Evolutionary conservation across 2,888 invertebrate genomes (phyloP).

Genomic region (Troides oblongomaculatus): DNA sequence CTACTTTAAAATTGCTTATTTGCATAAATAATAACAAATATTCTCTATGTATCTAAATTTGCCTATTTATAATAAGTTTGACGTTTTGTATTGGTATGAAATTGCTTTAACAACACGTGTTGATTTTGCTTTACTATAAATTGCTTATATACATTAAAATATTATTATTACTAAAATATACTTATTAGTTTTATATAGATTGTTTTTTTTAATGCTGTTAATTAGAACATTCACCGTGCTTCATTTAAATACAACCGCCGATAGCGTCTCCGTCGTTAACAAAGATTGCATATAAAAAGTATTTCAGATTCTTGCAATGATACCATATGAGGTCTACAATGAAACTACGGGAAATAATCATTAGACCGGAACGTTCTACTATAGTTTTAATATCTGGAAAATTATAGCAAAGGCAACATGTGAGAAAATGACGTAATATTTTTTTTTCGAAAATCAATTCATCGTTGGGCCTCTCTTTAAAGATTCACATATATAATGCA

Average conservation of each 20-base stretch:
- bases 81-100: too few species aligned
- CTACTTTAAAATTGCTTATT: too few species aligned
- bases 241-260: constrained; percentile 2
- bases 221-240: not conserved
- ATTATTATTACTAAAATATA: too few species aligned
- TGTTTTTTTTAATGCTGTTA: too few species aligned
- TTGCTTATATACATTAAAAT: too few species aligned
- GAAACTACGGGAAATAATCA: constrained; percentile 23
- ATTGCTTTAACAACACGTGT: too few species aligned
- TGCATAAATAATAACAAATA: too few species aligned
- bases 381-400: constrained; percentile 16
- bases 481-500: not conserved
- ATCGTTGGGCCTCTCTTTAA: not conserved
- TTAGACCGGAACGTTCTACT: constrained; percentile 13
- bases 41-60: too few species aligned
- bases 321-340: constrained; percentile 18
- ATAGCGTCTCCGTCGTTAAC: not conserved
- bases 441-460: not conserved
- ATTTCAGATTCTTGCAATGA: constrained; percentile 14
- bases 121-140: too few species aligned
- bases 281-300: constrained; percentile 8
- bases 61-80: too few species aligned
- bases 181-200: too few species aligned
- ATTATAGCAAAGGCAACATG: not conserved
- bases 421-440: not conserved